Base-by-base conservation (phyloP, 35 echinoderm and acorn worm genomes). In the Stichopus chloronotus region DNA sequence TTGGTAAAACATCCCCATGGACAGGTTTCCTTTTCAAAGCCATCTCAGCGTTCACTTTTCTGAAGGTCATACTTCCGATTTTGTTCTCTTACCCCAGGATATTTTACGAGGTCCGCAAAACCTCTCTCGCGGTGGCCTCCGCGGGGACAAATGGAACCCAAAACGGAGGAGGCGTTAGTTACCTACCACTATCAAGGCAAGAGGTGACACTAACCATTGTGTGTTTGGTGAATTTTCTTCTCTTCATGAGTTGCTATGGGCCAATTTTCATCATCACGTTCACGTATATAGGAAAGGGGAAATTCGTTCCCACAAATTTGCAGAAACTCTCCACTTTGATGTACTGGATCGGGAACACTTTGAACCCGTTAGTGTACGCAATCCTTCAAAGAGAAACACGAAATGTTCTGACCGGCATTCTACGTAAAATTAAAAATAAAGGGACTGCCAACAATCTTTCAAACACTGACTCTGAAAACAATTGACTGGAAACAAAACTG, bases 331-430 rank as follows among this genome's bases (percentile, higher is more conserved):
- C n/a, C 13, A 88, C 25, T 11, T 72, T 88, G 16, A 88, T 88
- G 87, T 88, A 88, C 24, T 88, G 87, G 87, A 69, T 88, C 8
- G 87, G 87, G 24, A 88, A 88, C 52, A 88, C 87, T 25, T 60
- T 88, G 55, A 88, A 88, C 25, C 87, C 87, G 11, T 4, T 88
- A 63, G 57, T 60, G 9, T 88, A 88, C 25, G 87, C 87, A 0
- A 88, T 88, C 21, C 52, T 88, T 52, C 87, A 88, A 7, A 88
- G 54, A 69, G 87, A 88, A 17, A 88, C 87, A 4, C 4, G 87
- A 24, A 13, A n/a, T 52, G 87, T 87, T 3, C 16, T 87, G 52
- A 9, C 59, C 56, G 5, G 52, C 7, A 59, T 3, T 65, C 20
- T 87, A 14, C 59, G 84, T 25, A 6, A 43, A 10, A 52, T 57